Base-by-base conservation (phyloP, 2,797 vertebrate species). In the Sparidentex hasta region DNA sequence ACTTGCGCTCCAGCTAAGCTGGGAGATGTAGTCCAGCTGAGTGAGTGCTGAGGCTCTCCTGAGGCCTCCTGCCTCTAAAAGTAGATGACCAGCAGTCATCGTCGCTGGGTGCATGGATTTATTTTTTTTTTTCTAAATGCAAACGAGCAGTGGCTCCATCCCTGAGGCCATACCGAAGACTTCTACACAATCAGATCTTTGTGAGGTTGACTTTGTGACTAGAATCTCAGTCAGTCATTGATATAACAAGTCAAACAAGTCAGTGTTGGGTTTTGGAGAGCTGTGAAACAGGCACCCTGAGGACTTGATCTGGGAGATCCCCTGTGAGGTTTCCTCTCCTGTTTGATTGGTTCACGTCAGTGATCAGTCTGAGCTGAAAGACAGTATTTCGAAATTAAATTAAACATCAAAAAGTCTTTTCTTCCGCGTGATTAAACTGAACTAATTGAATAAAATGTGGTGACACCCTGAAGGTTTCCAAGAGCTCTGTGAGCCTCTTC, bases 391-490 rank as follows among this genome's bases (percentile, higher is more conserved):
- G 16, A 61, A 21, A 44, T 23, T 5, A 21, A 62, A 25, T 62
- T 12, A 21, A 21, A 43, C 21, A 61, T 13, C 41, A 29, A 7
- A 61, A 11, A 17, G 38, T 12, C 3, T 46, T 46, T 63, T 55
- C 23, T 21, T 25, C 29, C 4, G 17, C 41, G n/a, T 47, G 27
- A 64, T 74, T 11, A 50, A 65, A 57, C 27, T 11, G 11, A 50
- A 47, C 8, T 20, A 0, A 21, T 63, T 54, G 4, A 46, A 54
- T 33, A n/a, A 56, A 18, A 71, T 58, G 1, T 44, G 25, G 29
- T 41, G 68, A 71, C 68, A 51, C 46, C 33, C 68, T 51, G n/a
- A 47, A 64, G 27, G 51, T 47, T 47, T 43, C 47, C 9, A 33
- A 9, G 47, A n/a, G 11, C 13, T 17, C 13, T 17, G 52, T n/a